Conservation (phyloP, 2,888 invertebrate genomes). For the Agrochola macilenta region DNA sequence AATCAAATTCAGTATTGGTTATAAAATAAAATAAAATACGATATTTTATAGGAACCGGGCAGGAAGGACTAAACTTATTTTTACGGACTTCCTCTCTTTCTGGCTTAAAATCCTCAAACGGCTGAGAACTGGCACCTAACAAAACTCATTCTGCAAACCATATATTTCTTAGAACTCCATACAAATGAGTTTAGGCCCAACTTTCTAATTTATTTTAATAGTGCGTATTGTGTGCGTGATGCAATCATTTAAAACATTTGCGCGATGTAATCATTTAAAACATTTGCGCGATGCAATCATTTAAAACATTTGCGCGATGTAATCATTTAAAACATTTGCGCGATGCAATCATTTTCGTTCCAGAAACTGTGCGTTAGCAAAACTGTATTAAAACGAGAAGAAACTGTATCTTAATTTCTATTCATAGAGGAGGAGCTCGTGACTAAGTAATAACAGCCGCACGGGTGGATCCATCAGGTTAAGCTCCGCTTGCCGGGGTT, state of each 20-base stretch:
- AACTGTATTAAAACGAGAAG: neutral
- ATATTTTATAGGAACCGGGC: constrained; percentile 25
- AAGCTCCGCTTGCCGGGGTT: too few species aligned
- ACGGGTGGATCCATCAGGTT: too few species aligned
- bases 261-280: neutral
- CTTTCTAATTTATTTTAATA: constrained; percentile 16
- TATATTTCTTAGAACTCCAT: neutral
- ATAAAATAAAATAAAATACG: neutral
- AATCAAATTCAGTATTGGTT: neutral
- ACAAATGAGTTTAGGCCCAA: constrained; percentile 5
- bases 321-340: neutral
- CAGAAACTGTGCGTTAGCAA: neutral
- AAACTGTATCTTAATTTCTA: neutral
- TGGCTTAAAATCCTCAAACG: neutral
- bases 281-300: neutral
- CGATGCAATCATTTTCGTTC: too few species aligned
- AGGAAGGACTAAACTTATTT: constrained; percentile 12
- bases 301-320: neutral
- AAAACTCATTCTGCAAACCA: neutral
- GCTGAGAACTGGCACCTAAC: neutral
- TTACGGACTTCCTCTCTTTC: neutral
- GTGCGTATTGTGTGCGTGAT: constrained; percentile 24
- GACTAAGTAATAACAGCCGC: too few species aligned
- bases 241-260: neutral
- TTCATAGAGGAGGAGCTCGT: neutral